Conservation (phyloP, 2,797 vertebrate species). For the Eulemur albifrons region DNA sequence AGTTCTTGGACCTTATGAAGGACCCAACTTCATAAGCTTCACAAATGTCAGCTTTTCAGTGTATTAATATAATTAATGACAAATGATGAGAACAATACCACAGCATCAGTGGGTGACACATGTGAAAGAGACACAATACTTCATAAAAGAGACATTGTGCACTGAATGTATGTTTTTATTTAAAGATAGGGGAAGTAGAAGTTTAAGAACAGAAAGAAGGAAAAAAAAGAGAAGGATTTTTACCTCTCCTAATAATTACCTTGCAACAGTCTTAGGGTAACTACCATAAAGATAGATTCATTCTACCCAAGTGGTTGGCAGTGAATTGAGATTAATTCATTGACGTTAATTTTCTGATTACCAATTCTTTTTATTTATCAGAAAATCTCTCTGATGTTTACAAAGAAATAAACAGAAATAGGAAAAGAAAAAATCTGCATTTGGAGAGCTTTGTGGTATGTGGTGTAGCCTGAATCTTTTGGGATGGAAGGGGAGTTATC, state of each 20-base stretch:
- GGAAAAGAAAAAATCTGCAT: neutral
- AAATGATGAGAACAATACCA: neutral
- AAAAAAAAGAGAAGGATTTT: neutral
- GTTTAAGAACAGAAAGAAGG: neutral
- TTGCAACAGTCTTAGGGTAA: neutral
- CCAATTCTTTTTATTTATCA: neutral
- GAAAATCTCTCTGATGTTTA: neutral
- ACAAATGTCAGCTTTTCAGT: neutral
- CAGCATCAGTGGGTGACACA: too few relatives aligned
- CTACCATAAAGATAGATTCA: neutral
- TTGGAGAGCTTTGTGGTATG: neutral
- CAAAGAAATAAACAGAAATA: neutral
- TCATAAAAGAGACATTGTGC: neutral
- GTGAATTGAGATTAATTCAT: neutral
- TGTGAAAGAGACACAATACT: neutral
- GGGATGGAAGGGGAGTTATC: neutral
- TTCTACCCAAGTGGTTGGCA: neutral
- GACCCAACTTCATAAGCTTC: too few relatives aligned
- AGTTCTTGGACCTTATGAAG: neutral
- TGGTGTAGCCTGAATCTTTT: neutral
- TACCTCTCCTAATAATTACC: neutral
- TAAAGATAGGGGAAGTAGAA: neutral
- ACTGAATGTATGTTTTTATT: neutral
- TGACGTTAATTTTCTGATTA: conserved; percentile 25
- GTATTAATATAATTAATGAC: neutral